Evolutionary conservation across 2,888 invertebrate species (phyloP), one percentile per base, ranked within the genome.

Genomic region (Lithophane socia): DNA sequence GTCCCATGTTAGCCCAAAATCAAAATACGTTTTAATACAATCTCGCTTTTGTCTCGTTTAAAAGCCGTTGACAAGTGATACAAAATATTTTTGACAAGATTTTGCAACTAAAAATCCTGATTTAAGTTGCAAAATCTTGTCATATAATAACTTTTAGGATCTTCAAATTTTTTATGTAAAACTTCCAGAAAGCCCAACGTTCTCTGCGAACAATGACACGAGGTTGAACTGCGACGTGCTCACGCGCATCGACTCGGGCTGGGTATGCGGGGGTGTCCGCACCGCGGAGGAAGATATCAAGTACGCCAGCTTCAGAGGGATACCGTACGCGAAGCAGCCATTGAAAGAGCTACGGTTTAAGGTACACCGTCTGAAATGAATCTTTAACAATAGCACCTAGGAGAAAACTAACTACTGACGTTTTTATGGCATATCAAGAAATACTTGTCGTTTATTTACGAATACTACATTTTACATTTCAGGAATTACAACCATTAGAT

Each of bases 261-360:
- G 91, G 92, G 90, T 94, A 85, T 94, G 95, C 89, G 95, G 96
- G 12, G 60, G 75, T 77, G 73, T 86, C 64, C 88, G 88, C 42
- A 79, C 80, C 2, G 88, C 91, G 12, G 90, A 89, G 24, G 81
- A 88, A 56, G 86, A 88, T 67, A 80, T 84, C 0, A 74, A 77
- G 37, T 96, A 94, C 84, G 94, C 93, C 80, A 95, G 94, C 89
- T 96, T 95, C 88, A 89, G 93, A 7, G 95, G 93, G 2, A 91
- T 96, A 58, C 95, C 96, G 0, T 96, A 96, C 80, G 96, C 94
- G 0, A 85, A 88, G 76, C 96, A 95, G 81, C 96, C 96, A 0
- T 29, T 95, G 1, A 93, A 92, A 0, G 87, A 90, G 9, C 88
- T 92, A 1, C 80, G 96, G 63, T 96, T 90, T 16, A 71, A 84